Conservation (phyloP, 2,888 invertebrate genomes). For the Rutpela maculata region DNA sequence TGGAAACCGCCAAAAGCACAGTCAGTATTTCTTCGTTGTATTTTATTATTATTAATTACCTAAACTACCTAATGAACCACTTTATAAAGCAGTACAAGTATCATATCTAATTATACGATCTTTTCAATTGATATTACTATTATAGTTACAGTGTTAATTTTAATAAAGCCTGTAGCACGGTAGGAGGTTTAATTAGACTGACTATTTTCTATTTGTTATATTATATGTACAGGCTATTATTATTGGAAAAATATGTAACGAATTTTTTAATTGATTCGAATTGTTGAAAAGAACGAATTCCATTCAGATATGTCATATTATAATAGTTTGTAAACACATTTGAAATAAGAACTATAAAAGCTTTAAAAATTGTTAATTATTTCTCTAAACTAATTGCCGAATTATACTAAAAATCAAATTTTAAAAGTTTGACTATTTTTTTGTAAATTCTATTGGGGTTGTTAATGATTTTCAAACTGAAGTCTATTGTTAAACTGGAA, state of each 20-base stretch:
- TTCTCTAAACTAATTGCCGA: too few species aligned
- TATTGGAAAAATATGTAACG: slow-evolving; percentile 12
- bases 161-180: slow-evolving; percentile 30
- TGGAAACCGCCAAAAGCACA: slow-evolving; percentile 12
- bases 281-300: slow-evolving; percentile 2
- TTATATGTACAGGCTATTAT: not conserved
- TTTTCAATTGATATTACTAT: slow-evolving; percentile 43
- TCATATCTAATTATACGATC: slow-evolving; percentile 38
- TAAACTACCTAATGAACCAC: slow-evolving; percentile 33
- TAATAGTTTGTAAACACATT: not conserved
- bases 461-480: too few species aligned
- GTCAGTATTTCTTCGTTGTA: slow-evolving; percentile 5
- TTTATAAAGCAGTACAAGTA: slow-evolving; percentile 19
- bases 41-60: slow-evolving; percentile 29
- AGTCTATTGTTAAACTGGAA: too few species aligned
- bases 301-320: not conserved
- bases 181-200: slow-evolving; percentile 30
- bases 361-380: not conserved
- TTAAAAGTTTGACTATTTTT: too few species aligned
- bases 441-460: too few species aligned
- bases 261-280: slow-evolving; percentile 12
- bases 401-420: too few species aligned
- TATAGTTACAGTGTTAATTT: slow-evolving; percentile 41
- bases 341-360: not conserved
- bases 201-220: slow-evolving; percentile 32